phyloP scores from a whole-genome alignment of 37 sponge, comb jelly and placozoan genomes.

The Mnemiopsis leidyi region DNA sequence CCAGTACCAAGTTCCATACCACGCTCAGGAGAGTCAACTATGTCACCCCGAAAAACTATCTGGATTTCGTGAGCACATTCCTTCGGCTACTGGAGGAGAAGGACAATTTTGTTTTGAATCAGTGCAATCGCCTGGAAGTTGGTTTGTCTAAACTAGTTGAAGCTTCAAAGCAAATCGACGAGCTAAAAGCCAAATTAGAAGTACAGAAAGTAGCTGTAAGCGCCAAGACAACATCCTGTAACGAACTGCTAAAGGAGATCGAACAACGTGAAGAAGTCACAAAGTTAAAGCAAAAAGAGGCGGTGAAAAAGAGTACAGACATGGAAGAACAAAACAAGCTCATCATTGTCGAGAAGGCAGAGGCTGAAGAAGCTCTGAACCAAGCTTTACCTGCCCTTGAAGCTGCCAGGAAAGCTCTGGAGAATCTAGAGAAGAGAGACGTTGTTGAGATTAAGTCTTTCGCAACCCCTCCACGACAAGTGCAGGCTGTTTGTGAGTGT shows the following conservation, averaged over 20 bases:
- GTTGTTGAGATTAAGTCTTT: slow-evolving; percentile 98
- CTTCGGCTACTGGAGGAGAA: slow-evolving; percentile 81
- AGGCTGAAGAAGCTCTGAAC: slow-evolving; percentile 88
- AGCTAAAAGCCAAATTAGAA: slow-evolving; percentile 89
- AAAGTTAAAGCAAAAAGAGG: slow-evolving; percentile 88
- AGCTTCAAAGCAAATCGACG: slow-evolving; percentile 85
- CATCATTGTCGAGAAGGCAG: slow-evolving; percentile 69
- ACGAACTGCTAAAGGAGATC: slow-evolving; percentile 86
- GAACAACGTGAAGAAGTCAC: slow-evolving; percentile 77
- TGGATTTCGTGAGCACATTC: slow-evolving; percentile 91
- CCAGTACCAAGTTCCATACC: slow-evolving; percentile 81
- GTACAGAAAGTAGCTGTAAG: slow-evolving; percentile 95
- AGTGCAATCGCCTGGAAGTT: slow-evolving; percentile 87
- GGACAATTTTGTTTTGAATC: slow-evolving; percentile 86
- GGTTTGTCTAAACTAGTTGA: slow-evolving; percentile 93
- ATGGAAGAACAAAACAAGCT: slow-evolving; percentile 96
- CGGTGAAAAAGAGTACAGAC: slow-evolving; percentile 89
- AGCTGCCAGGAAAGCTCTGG: slow-evolving; percentile 90
- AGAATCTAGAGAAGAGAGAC: slow-evolving; percentile 87
- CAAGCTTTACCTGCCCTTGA: slow-evolving; percentile 97
- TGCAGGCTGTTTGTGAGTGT: slow-evolving; percentile 98
- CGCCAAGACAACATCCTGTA: slow-evolving; percentile 87
- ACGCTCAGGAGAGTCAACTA: slow-evolving; percentile 93
- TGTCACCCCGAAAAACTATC: slow-evolving; percentile 99
- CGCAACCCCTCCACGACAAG: slow-evolving; percentile 92